phyloP scores from a whole-genome alignment of 2,113 vertebrate genomes.

The Passerina amoena region DNA sequence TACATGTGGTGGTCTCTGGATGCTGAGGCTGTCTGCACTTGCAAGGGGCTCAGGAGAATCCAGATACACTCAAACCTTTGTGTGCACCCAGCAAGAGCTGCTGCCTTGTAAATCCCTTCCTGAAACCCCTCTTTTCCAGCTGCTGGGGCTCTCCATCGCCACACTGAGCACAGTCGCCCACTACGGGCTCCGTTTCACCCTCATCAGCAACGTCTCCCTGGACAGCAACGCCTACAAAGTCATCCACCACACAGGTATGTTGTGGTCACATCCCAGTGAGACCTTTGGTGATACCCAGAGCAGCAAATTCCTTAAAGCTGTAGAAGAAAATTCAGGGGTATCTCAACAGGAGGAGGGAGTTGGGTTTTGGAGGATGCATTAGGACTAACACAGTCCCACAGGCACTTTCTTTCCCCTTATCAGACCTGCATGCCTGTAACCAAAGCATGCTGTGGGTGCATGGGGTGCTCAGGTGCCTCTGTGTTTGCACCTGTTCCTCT shows the following conservation, averaged over 20 bases:
- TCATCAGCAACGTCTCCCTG: constrained; percentile 30
- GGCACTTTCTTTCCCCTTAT: background rate
- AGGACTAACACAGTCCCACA: background rate
- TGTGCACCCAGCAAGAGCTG: background rate
- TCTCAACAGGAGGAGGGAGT: background rate
- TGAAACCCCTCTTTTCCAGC: constrained; percentile 42
- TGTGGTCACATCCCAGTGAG: accelerated
- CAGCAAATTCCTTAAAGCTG: background rate
- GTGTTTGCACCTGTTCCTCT: background rate
- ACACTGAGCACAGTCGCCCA: constrained; percentile 53
- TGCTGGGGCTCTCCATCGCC: constrained; percentile 56
- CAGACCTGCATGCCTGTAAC: accelerated
- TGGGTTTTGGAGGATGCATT: background rate
- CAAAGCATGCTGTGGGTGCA: background rate
- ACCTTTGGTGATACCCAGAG: background rate
- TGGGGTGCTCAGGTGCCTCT: background rate
- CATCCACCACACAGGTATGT: constrained; percentile 46
- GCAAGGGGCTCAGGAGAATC: background rate
- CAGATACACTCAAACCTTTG: background rate
- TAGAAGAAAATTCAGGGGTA: background rate
- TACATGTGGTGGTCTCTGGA: background rate
- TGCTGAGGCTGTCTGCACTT: background rate
- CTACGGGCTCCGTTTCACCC: constrained; percentile 40
- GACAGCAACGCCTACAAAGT: constrained; percentile 33
- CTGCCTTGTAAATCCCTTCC: background rate